phyloP scores from a whole-genome alignment of 2,888 invertebrate genomes.

The Orthosia gothica region DNA sequence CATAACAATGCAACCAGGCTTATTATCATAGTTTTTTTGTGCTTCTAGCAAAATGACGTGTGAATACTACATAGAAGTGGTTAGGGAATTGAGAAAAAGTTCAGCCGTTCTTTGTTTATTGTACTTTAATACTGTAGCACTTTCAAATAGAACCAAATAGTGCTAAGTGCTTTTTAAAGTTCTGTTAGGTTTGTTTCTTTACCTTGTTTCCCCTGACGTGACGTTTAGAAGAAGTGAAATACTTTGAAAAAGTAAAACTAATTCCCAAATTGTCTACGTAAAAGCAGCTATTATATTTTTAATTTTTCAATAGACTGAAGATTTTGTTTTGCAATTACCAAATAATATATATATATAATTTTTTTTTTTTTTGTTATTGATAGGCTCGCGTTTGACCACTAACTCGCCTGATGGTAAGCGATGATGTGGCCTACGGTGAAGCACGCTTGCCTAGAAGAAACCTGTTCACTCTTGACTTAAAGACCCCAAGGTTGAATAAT shows the following conservation, averaged over 20 bases:
- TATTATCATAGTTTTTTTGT: constrained; percentile 46
- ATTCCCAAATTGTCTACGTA: no score
- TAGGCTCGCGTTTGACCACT: no score
- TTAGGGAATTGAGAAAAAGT: constrained; percentile 22
- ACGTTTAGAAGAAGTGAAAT: not conserved
- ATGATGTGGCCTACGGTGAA: no score
- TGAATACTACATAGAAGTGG: constrained; percentile 14
- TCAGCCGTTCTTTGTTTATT: constrained; percentile 16
- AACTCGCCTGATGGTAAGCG: no score
- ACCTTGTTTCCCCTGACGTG: not conserved
- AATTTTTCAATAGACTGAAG: not conserved
- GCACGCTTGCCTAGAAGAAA: no score
- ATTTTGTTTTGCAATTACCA: no score
- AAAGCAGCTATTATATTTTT: not conserved
- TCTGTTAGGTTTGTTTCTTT: constrained; percentile 9
- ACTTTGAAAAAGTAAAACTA: not conserved
- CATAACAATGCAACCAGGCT: constrained; percentile 57
- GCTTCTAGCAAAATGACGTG: constrained; percentile 33
- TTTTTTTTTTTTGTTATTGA: no score
- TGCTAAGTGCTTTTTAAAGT: constrained; percentile 29
- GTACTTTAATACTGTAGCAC: constrained; percentile 2
- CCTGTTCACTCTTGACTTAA: no score
- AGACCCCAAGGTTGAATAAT: no score
- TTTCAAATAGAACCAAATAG: constrained; percentile 14
- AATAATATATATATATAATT: no score